Evolutionary conservation across 2,113 vertebrate genomes (phyloP).

Genomic region (Isichthys henryi): DNA sequence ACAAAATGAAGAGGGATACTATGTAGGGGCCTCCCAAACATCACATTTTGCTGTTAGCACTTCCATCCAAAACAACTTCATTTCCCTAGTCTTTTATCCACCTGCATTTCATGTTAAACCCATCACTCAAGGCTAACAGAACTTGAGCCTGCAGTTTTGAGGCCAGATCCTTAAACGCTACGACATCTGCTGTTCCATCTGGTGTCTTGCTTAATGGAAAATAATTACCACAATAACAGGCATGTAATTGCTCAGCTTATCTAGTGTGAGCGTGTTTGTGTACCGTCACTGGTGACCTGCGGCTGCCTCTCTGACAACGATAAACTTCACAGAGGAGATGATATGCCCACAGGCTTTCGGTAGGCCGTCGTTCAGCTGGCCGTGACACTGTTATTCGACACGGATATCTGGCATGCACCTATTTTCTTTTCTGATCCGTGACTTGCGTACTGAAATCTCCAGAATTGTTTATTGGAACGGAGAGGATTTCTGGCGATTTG

Average conservation of each 20-base stretch:
- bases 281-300: background rate
- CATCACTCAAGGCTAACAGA: background rate
- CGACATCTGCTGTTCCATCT: background rate
- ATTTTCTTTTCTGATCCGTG: background rate
- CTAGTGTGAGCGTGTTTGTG: background rate
- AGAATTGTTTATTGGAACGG: background rate
- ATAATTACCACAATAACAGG: background rate
- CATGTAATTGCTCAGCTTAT: background rate
- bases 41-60: background rate
- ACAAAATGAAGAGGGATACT: background rate
- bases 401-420: background rate
- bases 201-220: background rate
- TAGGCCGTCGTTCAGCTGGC: background rate
- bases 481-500: background rate
- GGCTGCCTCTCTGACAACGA: background rate
- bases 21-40: background rate
- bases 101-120: background rate
- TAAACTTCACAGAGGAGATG: background rate
- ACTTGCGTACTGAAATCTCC: background rate
- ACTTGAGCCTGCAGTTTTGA: background rate
- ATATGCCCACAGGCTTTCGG: background rate
- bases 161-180: background rate
- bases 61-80: background rate
- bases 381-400: background rate
- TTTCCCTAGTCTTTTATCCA: background rate